Conservation (phyloP, 2,797 vertebrate genomes). For the Gadopsis bispinosus region DNA sequence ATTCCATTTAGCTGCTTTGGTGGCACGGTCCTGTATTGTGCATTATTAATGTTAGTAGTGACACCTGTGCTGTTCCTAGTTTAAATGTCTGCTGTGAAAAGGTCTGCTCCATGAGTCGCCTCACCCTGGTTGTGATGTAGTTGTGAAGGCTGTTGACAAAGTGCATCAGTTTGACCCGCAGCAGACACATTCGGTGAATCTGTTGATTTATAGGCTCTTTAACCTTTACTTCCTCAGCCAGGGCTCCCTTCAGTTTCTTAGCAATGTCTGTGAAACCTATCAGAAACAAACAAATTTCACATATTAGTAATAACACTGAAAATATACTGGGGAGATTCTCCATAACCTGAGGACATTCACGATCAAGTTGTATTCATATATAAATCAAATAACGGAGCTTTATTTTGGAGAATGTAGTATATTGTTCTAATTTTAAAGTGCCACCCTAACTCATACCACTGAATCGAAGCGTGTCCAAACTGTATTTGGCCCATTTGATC, state of each 20-base stretch:
- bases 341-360: not conserved
- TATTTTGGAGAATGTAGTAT: not conserved
- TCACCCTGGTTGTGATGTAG: conserved; percentile 98
- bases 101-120: conserved; percentile 42
- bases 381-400: not conserved
- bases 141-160: conserved; percentile 99
- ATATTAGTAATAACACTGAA: not conserved
- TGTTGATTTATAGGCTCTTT: conserved; percentile 88
- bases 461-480: conserved; percentile 95
- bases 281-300: conserved; percentile 5
- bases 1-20: not conserved
- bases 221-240: conserved; percentile 74
- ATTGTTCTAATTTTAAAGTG: not conserved
- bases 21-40: not conserved
- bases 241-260: conserved; percentile 81
- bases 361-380: not conserved
- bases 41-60: no score
- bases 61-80: not conserved
- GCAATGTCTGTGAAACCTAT: conserved; percentile 87
- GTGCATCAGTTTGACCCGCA: conserved; percentile 98
- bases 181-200: conserved; percentile 96
- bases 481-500: conserved; percentile 99
- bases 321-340: not conserved
- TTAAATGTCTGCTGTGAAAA: not conserved
- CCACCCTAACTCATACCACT: conserved; percentile 84